Conservation (phyloP, 2,797 vertebrate species). For the Kryptolebias ocellatus region DNA sequence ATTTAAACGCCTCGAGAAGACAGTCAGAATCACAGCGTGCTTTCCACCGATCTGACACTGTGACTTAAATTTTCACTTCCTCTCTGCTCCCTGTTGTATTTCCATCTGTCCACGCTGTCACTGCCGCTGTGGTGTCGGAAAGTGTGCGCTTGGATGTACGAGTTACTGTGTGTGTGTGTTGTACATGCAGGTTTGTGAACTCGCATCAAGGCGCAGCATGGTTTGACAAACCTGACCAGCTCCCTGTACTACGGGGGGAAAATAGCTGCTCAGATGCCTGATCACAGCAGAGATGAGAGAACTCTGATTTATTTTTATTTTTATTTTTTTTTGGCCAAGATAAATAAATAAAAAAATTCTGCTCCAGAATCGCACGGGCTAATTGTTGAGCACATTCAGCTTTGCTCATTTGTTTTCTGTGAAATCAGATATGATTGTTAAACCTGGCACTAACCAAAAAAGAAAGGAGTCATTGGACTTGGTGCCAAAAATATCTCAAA, state of each 20-base stretch:
- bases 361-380: constrained; percentile 6
- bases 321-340: constrained; percentile 36
- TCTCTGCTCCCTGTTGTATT: constrained; percentile 62
- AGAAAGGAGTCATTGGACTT: background rate
- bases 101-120: constrained; percentile 64
- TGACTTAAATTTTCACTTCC: constrained; percentile 71
- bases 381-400: constrained; percentile 23
- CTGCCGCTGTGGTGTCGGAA: constrained; percentile 51
- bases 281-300: constrained; percentile 50
- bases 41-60: background rate
- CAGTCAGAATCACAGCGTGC: too few species aligned
- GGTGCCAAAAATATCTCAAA: too few species aligned
- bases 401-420: constrained; percentile 25
- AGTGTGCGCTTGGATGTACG: constrained; percentile 13
- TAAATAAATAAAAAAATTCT: constrained; percentile 11
- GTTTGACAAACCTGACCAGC: constrained; percentile 29
- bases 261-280: background rate
- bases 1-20: too few species aligned
- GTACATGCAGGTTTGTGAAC: constrained; percentile 61
- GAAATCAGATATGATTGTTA: constrained; percentile 20
- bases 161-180: constrained; percentile 40
- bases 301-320: too few species aligned
- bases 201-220: constrained; percentile 59
- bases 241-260: constrained; percentile 13
- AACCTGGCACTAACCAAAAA: background rate